These are phyloP conservation scores for Allobates femoralis DNA, from an alignment of 2,797 vertebrate genomes.

Conservation along the genomic window DNA sequence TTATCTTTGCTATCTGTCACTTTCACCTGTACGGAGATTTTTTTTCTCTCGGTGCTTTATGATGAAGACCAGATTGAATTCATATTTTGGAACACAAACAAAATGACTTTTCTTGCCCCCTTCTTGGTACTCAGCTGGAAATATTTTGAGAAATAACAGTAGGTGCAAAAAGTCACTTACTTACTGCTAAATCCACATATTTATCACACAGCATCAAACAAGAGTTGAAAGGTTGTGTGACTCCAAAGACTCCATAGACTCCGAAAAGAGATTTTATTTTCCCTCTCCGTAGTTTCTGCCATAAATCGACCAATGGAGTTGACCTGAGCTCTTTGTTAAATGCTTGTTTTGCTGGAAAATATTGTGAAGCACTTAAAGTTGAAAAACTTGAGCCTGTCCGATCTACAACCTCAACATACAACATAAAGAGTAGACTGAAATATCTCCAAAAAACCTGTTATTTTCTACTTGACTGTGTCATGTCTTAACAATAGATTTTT, in stretches of 20 bases:
- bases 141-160: slow-evolving; percentile 47
- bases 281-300: background rate
- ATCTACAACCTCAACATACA: background rate
- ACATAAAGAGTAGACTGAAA: background rate
- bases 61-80: slow-evolving; percentile 60
- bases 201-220: slow-evolving; percentile 45
- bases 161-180: slow-evolving; percentile 49
- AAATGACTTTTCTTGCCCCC: slow-evolving; percentile 50
- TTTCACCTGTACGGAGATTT: slow-evolving; percentile 45
- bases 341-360: background rate
- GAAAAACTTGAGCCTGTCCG: background rate
- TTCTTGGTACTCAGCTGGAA: slow-evolving; percentile 53
- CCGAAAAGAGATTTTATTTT: background rate
- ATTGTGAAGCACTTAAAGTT: background rate
- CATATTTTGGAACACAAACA: slow-evolving; percentile 55
- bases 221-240: slow-evolving; percentile 31
- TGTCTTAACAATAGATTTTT: background rate
- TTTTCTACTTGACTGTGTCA: background rate
- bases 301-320: background rate
- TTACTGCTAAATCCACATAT: slow-evolving; percentile 51
- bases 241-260: background rate
- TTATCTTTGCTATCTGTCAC: slow-evolving; percentile 46
- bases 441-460: background rate
- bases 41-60: slow-evolving; percentile 26
- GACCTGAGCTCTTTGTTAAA: slow-evolving; percentile 14